phyloP scores from a whole-genome alignment of 2,888 invertebrate species.

The Eupsilia transversa region DNA sequence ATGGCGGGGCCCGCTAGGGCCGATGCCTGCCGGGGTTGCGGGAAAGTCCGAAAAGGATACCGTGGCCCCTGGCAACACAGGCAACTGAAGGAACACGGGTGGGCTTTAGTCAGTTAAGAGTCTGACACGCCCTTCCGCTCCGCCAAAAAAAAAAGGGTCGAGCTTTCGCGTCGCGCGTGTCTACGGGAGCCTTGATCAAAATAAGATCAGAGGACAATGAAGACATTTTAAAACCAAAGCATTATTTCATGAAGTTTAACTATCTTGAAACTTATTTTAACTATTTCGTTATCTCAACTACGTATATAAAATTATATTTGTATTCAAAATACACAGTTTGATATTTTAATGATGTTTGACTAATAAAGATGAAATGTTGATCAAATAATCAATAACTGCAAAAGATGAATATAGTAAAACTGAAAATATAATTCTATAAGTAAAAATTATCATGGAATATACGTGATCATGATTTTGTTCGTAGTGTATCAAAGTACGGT shows the following conservation, averaged over 20 bases:
- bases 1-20: too few relatives aligned
- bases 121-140: too few relatives aligned
- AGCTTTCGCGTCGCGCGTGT: too few relatives aligned
- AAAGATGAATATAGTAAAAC: neutral
- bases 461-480: constrained; percentile 22
- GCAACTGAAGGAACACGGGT: too few relatives aligned
- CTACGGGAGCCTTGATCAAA: neutral
- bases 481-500: constrained; percentile 24
- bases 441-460: constrained; percentile 12
- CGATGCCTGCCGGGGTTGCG: too few relatives aligned
- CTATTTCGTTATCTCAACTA: neutral
- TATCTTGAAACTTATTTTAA: neutral
- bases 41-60: too few relatives aligned
- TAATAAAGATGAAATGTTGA: neutral
- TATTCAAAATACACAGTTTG: neutral
- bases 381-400: neutral
- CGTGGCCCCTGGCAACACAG: too few relatives aligned
- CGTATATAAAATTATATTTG: neutral
- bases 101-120: too few relatives aligned
- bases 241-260: neutral
- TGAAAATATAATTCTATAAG: neutral
- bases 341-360: constrained; percentile 2
- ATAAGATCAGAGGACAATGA: neutral
- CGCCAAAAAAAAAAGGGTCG: too few relatives aligned
- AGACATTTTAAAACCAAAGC: neutral